A percentile compares a stretch with the other conserved stretches of the same genome.
Evolutionary conservation across 1,140 invertebrate species (phyloP).

Genomic region (Thereuonema tuberculata): DNA sequence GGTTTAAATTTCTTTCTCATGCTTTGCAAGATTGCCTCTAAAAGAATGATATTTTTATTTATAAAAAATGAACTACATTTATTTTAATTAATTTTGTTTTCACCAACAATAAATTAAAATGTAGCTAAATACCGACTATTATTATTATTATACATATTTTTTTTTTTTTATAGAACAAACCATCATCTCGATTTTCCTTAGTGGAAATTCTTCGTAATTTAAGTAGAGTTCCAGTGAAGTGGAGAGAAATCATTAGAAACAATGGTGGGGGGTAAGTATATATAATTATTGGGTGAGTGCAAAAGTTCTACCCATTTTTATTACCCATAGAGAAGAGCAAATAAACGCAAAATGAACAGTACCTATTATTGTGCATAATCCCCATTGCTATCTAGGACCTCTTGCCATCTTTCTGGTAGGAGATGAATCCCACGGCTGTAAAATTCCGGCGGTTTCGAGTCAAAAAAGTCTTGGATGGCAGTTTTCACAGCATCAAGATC

Average conservation of each 20-base stretch:
- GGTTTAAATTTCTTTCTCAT: neutral
- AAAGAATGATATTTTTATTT: neutral
- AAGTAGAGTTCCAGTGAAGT: slow-evolving; percentile 20
- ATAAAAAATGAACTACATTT: neutral
- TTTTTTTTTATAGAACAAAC: slow-evolving; percentile 14
- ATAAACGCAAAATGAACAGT: no score
- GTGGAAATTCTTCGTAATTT: slow-evolving; percentile 22
- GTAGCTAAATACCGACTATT: neutral
- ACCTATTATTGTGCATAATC: no score
- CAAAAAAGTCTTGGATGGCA: no score
- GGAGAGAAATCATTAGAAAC: slow-evolving; percentile 19
- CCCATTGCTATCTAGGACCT: no score
- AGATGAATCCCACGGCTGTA: no score
- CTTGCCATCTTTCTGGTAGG: no score
- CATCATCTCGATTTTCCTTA: slow-evolving; percentile 18
- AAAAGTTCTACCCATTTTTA: no score
- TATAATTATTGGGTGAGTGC: no score
- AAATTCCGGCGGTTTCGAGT: no score
- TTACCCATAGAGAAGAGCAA: no score
- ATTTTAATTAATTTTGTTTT: neutral
- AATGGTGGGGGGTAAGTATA: slow-evolving; percentile 25
- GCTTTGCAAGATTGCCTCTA: neutral
- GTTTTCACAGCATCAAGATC: no score
- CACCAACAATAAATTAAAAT: neutral
- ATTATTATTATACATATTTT: neutral